A percentile compares a stretch with the other conserved stretches of the same genome.
phyloP scores from a whole-genome alignment of 2,888 invertebrate species.

The Drosophila colorata region DNA sequence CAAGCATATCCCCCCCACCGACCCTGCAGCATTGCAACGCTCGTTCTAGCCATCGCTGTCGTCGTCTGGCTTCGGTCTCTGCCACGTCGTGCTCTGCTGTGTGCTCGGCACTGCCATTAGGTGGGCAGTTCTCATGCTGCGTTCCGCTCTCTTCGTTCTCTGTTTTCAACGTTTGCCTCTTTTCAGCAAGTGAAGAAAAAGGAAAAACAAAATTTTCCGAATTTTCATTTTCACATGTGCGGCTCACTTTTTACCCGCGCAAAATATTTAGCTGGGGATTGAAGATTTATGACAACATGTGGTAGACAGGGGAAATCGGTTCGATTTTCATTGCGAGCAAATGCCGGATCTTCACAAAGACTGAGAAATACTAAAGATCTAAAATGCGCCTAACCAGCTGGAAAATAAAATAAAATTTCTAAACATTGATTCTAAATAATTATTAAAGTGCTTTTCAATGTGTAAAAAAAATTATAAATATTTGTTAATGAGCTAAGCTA shows the following conservation, averaged over 20 bases:
- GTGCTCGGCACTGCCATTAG: slow-evolving; percentile 27
- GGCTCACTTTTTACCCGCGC: slow-evolving; percentile 55
- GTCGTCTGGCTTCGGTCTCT: slow-evolving; percentile 53
- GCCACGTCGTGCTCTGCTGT: slow-evolving; percentile 46
- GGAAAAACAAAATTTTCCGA: slow-evolving; percentile 23
- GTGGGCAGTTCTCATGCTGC: slow-evolving; percentile 25
- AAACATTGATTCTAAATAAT: not conserved
- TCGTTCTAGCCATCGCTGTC: slow-evolving; percentile 28
- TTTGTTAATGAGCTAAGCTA: no score
- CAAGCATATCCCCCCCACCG: slow-evolving; percentile 68
- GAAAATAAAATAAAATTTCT: not conserved
- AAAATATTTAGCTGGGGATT: slow-evolving; percentile 36
- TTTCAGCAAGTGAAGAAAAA: not conserved
- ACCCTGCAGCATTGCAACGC: slow-evolving; percentile 24
- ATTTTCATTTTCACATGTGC: slow-evolving; percentile 41
- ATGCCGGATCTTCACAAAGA: not conserved
- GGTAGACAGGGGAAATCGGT: slow-evolving; percentile 2
- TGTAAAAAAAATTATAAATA: no score
- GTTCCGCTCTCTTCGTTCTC: slow-evolving; percentile 21
- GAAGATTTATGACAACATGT: slow-evolving; percentile 58
- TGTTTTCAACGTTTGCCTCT: slow-evolving; percentile 39
- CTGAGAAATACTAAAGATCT: slow-evolving; percentile 1
- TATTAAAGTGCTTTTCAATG: not conserved
- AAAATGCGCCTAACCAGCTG: not conserved
- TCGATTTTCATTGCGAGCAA: not conserved